These are phyloP conservation scores for Astreopora myriophthalma DNA, from an alignment of 64 coral and sea anemone genomes.

Conservation along the genomic window DNA sequence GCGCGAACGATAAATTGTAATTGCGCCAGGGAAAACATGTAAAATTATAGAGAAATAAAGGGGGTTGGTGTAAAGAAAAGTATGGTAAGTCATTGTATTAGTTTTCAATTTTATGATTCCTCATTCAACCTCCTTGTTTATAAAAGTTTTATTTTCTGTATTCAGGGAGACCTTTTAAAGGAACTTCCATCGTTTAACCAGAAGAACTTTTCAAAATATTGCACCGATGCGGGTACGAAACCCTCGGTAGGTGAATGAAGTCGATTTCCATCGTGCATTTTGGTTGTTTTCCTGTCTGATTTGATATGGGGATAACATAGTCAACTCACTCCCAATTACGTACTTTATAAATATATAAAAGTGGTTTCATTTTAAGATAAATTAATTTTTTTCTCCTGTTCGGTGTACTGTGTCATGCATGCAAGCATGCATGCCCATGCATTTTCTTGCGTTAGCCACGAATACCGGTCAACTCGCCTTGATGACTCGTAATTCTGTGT, in stretches of 20 bases:
- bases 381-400: too few relatives aligned
- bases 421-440: too few relatives aligned
- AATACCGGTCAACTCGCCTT: too few relatives aligned
- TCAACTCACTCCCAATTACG: neutral
- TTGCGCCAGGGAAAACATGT: neutral
- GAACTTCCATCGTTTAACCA: constrained; percentile 90
- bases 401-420: too few relatives aligned
- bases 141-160: neutral
- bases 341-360: neutral
- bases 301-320: neutral
- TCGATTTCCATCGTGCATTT: neutral
- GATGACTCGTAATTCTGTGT: too few relatives aligned
- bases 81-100: neutral
- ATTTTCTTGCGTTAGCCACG: too few relatives aligned
- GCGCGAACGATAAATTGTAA: neutral
- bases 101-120: neutral
- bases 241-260: constrained; percentile 70
- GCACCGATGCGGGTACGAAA: constrained; percentile 69
- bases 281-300: neutral
- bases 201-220: constrained; percentile 88
- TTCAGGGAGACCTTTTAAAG: constrained; percentile 85
- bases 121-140: neutral
- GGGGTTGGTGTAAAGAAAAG: too few relatives aligned
- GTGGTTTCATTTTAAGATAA: too few relatives aligned
- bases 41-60: neutral